Evolutionary conservation across 2,113 vertebrate genomes (phyloP).

Genomic region (Hypanus sabinus): DNA sequence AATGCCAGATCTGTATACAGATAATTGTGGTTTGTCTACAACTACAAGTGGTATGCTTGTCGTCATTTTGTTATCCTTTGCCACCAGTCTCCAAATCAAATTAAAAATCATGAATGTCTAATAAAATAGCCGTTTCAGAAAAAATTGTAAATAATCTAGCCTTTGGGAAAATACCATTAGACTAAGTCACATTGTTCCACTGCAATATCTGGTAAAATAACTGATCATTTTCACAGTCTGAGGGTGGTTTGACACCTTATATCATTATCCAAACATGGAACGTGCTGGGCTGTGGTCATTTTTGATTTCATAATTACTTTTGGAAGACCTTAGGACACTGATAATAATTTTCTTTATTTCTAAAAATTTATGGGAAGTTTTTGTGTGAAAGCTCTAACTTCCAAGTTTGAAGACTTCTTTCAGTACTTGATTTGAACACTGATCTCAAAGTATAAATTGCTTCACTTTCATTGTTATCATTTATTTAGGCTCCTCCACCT

Average conservation of each 20-base stretch:
- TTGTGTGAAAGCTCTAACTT: background rate
- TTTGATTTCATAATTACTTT: constrained; percentile 60
- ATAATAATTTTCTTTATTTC: constrained; percentile 58
- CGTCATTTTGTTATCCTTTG: background rate
- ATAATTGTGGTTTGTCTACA: background rate
- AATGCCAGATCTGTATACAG: background rate
- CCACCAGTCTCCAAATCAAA: background rate
- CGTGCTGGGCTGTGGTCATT: constrained; percentile 42
- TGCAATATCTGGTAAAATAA: constrained; percentile 2
- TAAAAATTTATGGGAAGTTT: constrained; percentile 29
- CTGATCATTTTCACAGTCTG: constrained; percentile 18
- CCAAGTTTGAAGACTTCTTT: background rate
- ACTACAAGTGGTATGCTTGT: background rate
- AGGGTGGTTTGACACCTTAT: constrained; percentile 50
- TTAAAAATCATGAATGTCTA: background rate
- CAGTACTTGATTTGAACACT: background rate
- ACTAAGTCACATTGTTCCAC: constrained; percentile 1
- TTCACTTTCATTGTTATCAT: constrained; percentile 12
- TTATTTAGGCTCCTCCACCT: background rate
- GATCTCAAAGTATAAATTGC: background rate
- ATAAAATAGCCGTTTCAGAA: constrained; percentile 1
- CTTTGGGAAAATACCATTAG: background rate
- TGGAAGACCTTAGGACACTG: constrained; percentile 60
- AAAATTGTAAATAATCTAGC: constrained; percentile 13
- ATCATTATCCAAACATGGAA: constrained; percentile 43